These are phyloP conservation scores for Mirza zaza DNA, from an alignment of 2,113 vertebrate species.

Conservation along the genomic window DNA sequence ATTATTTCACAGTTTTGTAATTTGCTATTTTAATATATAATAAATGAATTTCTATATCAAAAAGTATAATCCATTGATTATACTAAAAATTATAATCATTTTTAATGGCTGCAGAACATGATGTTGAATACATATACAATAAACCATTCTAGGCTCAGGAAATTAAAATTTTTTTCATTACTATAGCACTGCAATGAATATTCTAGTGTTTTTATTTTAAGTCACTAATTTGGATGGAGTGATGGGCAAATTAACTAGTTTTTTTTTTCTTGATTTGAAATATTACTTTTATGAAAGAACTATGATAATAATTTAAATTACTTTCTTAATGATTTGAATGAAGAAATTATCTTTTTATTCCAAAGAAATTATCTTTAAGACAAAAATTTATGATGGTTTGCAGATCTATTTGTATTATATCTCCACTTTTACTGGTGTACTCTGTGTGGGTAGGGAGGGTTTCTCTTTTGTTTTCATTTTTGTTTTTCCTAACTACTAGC, in stretches of 20 bases:
- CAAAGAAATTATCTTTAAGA: neutral
- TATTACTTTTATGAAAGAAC: neutral
- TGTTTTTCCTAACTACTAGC: neutral
- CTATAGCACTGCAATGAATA: neutral
- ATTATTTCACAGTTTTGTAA: neutral
- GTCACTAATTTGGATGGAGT: neutral
- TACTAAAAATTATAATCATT: neutral
- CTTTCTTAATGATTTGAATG: neutral
- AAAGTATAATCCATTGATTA: neutral
- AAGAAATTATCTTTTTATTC: neutral
- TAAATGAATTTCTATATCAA: neutral
- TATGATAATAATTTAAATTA: neutral
- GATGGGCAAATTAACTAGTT: neutral
- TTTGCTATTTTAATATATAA: neutral
- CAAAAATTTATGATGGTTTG: neutral
- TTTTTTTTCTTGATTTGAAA: neutral
- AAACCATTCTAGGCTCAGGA: neutral
- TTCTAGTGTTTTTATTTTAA: slow-evolving; percentile 23
- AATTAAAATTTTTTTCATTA: neutral
- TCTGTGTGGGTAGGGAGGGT: neutral
- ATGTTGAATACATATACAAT: neutral
- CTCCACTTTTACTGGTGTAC: neutral
- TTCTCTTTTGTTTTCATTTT: too few relatives aligned
- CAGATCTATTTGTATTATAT: neutral
- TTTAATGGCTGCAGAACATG: neutral